These are phyloP conservation scores for Oxyteleia sp. DNA, from an alignment of 2,888 invertebrate genomes.

Conservation along the genomic window DNA sequence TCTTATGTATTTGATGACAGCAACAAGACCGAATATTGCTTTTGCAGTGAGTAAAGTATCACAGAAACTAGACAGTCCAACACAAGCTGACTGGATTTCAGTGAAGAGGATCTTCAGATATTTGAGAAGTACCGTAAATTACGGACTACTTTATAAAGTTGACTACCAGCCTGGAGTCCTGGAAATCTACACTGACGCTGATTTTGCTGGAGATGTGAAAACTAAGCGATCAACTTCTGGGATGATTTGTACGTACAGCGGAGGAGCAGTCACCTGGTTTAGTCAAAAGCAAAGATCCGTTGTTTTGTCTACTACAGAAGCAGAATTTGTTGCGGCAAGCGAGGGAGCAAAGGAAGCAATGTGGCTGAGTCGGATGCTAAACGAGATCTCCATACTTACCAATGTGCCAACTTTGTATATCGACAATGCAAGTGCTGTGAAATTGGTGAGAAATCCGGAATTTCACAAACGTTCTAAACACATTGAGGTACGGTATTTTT, in stretches of 20 bases:
- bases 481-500: constrained; percentile 52
- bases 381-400: constrained; percentile 23
- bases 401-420: constrained; percentile 33
- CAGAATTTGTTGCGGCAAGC: constrained; percentile 53
- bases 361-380: constrained; percentile 42
- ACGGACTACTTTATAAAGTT: constrained; percentile 2
- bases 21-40: too few species aligned
- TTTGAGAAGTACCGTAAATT: constrained; percentile 41
- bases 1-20: too few species aligned
- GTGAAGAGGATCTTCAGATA: constrained; percentile 70
- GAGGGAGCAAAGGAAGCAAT: constrained; percentile 55
- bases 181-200: constrained; percentile 60
- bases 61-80: background rate
- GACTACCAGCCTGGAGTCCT: background rate
- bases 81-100: constrained; percentile 43
- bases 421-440: constrained; percentile 56
- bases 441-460: constrained; percentile 51
- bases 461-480: constrained; percentile 56
- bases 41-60: too few species aligned
- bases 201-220: constrained; percentile 65
- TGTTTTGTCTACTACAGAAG: constrained; percentile 29
- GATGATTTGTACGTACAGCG: constrained; percentile 52
- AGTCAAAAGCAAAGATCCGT: constrained; percentile 60
- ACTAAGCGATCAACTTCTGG: constrained; percentile 64
- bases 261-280: constrained; percentile 67